Conservation (phyloP, 2,113 vertebrate genomes). For the Chaetodon trifascialis region DNA sequence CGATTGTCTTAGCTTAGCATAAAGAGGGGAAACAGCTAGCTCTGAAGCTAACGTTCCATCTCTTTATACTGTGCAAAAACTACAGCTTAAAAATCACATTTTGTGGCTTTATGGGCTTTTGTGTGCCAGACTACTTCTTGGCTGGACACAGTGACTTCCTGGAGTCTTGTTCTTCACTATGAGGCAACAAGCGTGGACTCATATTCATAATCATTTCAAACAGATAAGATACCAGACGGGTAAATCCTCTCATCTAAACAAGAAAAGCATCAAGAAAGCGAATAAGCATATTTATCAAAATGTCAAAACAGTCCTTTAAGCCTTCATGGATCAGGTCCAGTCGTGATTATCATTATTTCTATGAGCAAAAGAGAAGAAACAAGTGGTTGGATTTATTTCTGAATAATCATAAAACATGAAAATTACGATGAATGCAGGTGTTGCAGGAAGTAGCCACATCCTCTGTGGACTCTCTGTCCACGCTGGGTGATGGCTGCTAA, state of each 20-base stretch:
- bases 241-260: neutral
- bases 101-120: neutral
- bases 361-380: neutral
- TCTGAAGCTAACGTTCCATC: neutral
- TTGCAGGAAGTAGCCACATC: slow-evolving; percentile 52
- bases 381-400: neutral
- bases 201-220: too few species aligned
- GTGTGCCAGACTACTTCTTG: neutral
- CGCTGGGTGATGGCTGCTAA: slow-evolving; percentile 67
- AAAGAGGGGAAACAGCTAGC: neutral
- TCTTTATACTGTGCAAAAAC: neutral
- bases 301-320: neutral
- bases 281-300: neutral
- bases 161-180: neutral
- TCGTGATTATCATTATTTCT: neutral
- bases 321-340: neutral
- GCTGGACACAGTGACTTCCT: neutral
- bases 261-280: neutral
- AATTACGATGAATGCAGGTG: slow-evolving; percentile 1
- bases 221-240: neutral
- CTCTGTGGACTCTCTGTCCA: slow-evolving; percentile 58
- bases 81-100: neutral
- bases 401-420: neutral
- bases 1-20: neutral
- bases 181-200: neutral